Conservation (phyloP, 2,113 vertebrate species). For the Narcine bancroftii region DNA sequence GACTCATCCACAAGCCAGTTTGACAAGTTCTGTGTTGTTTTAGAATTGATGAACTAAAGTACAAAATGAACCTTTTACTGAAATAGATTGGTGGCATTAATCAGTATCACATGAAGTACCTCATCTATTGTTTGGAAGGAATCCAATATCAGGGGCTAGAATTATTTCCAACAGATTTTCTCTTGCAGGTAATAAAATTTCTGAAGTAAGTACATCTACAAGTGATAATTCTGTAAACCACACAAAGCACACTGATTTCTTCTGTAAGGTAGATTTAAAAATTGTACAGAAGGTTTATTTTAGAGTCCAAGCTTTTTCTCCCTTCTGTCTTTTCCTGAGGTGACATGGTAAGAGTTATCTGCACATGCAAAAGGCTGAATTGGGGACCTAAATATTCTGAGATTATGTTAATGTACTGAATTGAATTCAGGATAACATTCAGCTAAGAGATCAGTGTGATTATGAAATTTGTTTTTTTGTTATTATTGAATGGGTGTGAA, state of each 20-base stretch:
- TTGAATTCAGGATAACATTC: background rate
- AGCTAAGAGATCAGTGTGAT: background rate
- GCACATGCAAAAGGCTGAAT: too few species aligned
- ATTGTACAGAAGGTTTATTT: background rate
- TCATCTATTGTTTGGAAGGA: too few species aligned
- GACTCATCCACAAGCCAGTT: too few species aligned
- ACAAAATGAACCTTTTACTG: too few species aligned
- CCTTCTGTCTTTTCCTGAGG: background rate
- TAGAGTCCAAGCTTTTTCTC: background rate
- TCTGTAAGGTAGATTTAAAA: background rate
- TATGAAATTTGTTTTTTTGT: too few species aligned
- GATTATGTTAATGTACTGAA: background rate
- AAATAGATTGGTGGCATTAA: too few species aligned
- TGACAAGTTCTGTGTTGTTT: too few species aligned
- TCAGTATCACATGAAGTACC: too few species aligned
- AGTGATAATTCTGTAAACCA: background rate
- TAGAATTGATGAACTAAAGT: too few species aligned
- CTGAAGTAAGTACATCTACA: background rate
- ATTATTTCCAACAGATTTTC: background rate
- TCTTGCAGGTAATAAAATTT: background rate
- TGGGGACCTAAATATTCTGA: background rate
- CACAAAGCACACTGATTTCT: background rate
- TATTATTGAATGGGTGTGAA: too few species aligned
- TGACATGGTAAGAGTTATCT: background rate
- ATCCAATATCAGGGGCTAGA: background rate